Evolutionary conservation across 2,113 vertebrate genomes (phyloP).

Genomic region (Solea solea): DNA sequence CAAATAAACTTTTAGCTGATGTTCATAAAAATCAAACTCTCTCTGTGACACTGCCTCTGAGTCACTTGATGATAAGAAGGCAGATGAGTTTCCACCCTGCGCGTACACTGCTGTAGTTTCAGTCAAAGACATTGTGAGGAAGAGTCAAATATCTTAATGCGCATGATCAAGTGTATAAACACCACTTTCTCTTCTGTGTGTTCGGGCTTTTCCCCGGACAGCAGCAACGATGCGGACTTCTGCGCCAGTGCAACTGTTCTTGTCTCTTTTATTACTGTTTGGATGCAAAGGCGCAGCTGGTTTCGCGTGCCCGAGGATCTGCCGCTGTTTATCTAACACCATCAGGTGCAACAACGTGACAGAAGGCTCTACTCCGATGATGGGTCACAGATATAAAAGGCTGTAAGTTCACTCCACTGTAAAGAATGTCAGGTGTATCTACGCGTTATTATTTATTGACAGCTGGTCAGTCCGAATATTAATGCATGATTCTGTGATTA

Average conservation of each 20-base stretch:
- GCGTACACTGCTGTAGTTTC: neutral
- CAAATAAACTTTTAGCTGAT: too few relatives aligned
- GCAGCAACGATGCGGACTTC: slow-evolving; percentile 37
- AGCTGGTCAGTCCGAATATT: too few relatives aligned
- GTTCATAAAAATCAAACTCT: too few relatives aligned
- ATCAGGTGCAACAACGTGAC: slow-evolving; percentile 56
- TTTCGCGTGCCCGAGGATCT: slow-evolving; percentile 60
- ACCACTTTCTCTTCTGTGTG: too few relatives aligned
- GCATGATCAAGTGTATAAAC: neutral
- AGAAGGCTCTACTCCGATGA: slow-evolving; percentile 19
- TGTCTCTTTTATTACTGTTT: slow-evolving; percentile 9
- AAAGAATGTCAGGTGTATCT: too few relatives aligned
- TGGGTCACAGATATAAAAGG: slow-evolving; percentile 17
- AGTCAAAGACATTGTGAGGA: neutral
- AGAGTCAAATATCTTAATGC: neutral
- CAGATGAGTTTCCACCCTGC: neutral
- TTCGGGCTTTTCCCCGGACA: too few relatives aligned
- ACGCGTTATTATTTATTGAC: too few relatives aligned
- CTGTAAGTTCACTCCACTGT: slow-evolving; percentile 51
- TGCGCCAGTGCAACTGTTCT: neutral
- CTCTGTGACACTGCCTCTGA: too few relatives aligned
- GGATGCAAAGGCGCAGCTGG: slow-evolving; percentile 6
- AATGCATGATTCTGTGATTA: neutral
- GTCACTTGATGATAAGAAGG: neutral
- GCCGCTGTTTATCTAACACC: slow-evolving; percentile 43